Evolutionary conservation across 2,113 vertebrate species (phyloP).

Genomic region (Nibea coibor): DNA sequence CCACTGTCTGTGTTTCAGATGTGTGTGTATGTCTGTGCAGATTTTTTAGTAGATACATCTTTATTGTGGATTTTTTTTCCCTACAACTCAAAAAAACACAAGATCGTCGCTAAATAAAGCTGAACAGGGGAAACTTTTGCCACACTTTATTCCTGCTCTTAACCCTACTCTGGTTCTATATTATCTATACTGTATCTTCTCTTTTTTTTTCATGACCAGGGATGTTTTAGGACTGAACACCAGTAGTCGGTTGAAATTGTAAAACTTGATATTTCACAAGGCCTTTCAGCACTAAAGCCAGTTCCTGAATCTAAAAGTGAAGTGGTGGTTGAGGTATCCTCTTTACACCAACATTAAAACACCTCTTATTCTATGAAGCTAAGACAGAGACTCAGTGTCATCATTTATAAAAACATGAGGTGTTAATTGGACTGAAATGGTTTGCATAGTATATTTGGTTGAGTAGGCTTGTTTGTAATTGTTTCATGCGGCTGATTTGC

Average conservation of each 20-base stretch:
- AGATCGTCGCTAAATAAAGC: no score
- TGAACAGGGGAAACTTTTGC: no score
- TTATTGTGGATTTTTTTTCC: no score
- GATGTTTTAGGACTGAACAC: neutral
- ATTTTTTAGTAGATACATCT: neutral
- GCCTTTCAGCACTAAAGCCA: neutral
- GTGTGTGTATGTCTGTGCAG: no score
- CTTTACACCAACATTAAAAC: constrained; percentile 3
- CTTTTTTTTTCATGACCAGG: no score
- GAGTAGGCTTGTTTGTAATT: neutral
- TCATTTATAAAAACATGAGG: neutral
- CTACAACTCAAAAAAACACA: no score
- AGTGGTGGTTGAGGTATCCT: neutral
- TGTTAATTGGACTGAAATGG: neutral
- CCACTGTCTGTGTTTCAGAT: neutral
- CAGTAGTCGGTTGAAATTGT: constrained; percentile 13
- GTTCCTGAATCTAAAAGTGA: constrained; percentile 1
- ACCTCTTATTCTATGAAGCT: neutral
- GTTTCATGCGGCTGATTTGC: neutral
- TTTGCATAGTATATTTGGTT: neutral
- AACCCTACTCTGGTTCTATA: neutral
- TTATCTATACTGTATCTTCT: neutral
- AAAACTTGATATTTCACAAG: constrained; percentile 17
- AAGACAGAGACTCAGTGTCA: neutral
- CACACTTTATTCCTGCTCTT: no score